Conservation (phyloP, 2,888 invertebrate genomes). For the Perizoma affinitatum region DNA sequence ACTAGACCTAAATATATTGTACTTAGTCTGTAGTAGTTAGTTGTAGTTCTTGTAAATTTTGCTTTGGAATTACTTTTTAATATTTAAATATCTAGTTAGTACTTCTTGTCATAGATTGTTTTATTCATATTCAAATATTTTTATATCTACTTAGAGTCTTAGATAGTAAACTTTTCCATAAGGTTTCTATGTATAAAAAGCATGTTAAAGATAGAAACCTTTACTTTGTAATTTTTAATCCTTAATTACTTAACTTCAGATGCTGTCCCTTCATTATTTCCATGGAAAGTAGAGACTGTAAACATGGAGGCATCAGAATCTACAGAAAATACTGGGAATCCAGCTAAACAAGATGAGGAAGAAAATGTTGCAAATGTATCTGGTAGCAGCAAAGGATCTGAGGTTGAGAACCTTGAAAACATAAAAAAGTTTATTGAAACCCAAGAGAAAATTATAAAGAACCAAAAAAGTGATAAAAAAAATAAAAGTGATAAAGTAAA, state of each 20-base stretch:
- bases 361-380: constrained; percentile 36
- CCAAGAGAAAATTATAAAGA: constrained; percentile 58
- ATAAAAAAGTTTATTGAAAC: constrained; percentile 70
- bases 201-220: not conserved
- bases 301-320: constrained; percentile 44
- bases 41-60: too few relatives aligned
- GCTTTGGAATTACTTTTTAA: too few relatives aligned
- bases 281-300: constrained; percentile 72
- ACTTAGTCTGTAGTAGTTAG: too few relatives aligned
- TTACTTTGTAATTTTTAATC: constrained; percentile 6
- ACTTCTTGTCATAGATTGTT: too few relatives aligned
- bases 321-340: constrained; percentile 14
- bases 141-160: too few relatives aligned
- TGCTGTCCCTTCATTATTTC: constrained; percentile 89
- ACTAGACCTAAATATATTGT: too few relatives aligned
- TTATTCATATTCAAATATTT: too few relatives aligned
- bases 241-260: constrained; percentile 65
- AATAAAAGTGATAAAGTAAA: constrained; percentile 4
- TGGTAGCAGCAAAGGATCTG: constrained; percentile 56
- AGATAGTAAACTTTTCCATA: too few relatives aligned
- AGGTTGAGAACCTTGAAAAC: constrained; percentile 69
- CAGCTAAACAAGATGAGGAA: constrained; percentile 15
- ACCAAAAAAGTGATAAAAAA: constrained; percentile 1
- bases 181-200: too few relatives aligned
- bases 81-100: too few relatives aligned